phyloP scores from a whole-genome alignment of 2,797 vertebrate genomes.

The Leucoraja ocellata region DNA sequence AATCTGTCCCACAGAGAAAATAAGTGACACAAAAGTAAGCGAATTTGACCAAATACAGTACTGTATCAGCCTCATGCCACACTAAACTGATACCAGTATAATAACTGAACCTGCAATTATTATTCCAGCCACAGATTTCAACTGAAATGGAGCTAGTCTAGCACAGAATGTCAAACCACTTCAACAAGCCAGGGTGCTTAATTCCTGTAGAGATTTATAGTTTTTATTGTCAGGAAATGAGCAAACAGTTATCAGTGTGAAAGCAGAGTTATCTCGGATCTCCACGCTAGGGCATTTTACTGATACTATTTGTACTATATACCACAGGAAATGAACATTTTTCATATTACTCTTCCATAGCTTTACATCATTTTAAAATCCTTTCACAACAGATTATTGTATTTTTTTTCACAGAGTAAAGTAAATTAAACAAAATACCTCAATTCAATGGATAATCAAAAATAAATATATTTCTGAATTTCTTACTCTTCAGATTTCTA shows the following conservation, averaged over 20 bases:
- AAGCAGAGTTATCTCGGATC: conserved; percentile 80
- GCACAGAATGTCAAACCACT: conserved; percentile 68
- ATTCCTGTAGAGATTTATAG: conserved; percentile 79
- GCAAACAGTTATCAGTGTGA: conserved; percentile 98
- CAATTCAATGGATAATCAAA: conserved; percentile 29
- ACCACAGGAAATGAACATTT: conserved; percentile 97
- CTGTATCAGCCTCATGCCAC: conserved; percentile 58
- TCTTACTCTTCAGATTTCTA: conserved; percentile 15
- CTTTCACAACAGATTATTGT: conserved; percentile 56
- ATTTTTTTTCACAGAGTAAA: conserved; percentile 53
- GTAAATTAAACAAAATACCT: conserved; percentile 49
- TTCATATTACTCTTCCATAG: conserved; percentile 55
- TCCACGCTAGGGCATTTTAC: conserved; percentile 79
- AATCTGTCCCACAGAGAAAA: conserved; percentile 86
- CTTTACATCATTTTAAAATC: conserved; percentile 69
- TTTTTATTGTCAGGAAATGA: conserved; percentile 99
- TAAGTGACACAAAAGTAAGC: conserved; percentile 85
- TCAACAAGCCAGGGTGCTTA: conserved; percentile 68
- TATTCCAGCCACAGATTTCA: conserved; percentile 67
- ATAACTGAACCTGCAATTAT: conserved; percentile 92
- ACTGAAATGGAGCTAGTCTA: conserved; percentile 70
- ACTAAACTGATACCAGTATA: conserved; percentile 69
- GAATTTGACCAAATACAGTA: conserved; percentile 66
- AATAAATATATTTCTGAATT: conserved; percentile 5
- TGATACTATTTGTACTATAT: conserved; percentile 80